phyloP scores from a whole-genome alignment of 2,113 vertebrate genomes.

The Morone saxatilis region DNA sequence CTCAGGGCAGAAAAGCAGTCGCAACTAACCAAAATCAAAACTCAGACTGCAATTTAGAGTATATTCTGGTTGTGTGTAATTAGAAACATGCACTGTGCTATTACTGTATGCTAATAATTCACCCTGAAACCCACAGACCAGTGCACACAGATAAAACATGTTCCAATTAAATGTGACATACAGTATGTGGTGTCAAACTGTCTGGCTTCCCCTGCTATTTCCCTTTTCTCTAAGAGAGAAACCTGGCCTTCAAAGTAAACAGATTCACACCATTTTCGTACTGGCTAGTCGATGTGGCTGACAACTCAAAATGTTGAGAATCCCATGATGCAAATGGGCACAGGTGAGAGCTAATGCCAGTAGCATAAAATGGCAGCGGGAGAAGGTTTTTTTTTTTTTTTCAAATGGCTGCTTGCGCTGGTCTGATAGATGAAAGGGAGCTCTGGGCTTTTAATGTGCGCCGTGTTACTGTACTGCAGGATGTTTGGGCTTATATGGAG shows the following conservation, averaged over 20 bases:
- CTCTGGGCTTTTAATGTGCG: conserved; percentile 57
- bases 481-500: conserved; percentile 57
- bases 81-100: conserved; percentile 45
- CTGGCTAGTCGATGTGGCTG: conserved; percentile 26
- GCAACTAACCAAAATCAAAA: conserved; percentile 38
- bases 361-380: conserved; percentile 53
- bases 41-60: conserved; percentile 44
- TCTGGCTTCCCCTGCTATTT: conserved; percentile 38
- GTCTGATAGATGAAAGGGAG: conserved; percentile 67
- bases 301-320: conserved; percentile 39
- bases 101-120: conserved; percentile 51
- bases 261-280: conserved; percentile 36
- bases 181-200: conserved; percentile 50
- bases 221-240: neutral
- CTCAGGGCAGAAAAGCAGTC: conserved; percentile 26
- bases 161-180: conserved; percentile 59
- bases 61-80: conserved; percentile 61
- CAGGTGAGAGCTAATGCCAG: conserved; percentile 61
- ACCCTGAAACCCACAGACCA: conserved; percentile 31
- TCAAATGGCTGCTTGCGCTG: conserved; percentile 62
- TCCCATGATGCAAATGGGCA: conserved; percentile 54
- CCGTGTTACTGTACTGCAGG: conserved; percentile 55
- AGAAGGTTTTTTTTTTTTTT: conserved; percentile 13
- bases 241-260: conserved; percentile 35
- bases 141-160: conserved; percentile 44